Conservation (phyloP, 2,888 invertebrate genomes). For the Fragum fragum region DNA sequence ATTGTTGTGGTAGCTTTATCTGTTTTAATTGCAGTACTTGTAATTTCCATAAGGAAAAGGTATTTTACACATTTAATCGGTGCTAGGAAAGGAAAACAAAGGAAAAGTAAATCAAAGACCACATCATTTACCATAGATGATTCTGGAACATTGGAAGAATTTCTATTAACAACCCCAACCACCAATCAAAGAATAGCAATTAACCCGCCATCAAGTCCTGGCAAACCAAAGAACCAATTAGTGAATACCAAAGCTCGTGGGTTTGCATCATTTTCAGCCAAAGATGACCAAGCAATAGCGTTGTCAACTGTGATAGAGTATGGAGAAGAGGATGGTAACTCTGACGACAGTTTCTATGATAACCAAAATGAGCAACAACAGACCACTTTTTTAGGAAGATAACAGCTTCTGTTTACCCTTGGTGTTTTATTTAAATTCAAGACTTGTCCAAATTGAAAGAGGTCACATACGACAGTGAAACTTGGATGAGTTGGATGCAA, state of each 20-base stretch:
- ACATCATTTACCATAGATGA: background rate
- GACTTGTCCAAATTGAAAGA: too few relatives aligned
- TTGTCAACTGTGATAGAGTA: slow-evolving; percentile 59
- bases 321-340: slow-evolving; percentile 3
- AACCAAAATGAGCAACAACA: slow-evolving; percentile 19
- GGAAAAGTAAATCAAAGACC: background rate
- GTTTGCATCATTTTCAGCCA: slow-evolving; percentile 51
- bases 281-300: slow-evolving; percentile 54
- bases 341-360: slow-evolving; percentile 25
- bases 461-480: too few relatives aligned
- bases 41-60: slow-evolving; percentile 39
- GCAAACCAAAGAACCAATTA: slow-evolving; percentile 47
- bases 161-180: slow-evolving; percentile 22
- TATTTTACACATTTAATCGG: slow-evolving; percentile 48
- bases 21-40: slow-evolving; percentile 28
- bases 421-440: too few relatives aligned
- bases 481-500: too few relatives aligned
- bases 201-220: slow-evolving; percentile 51
- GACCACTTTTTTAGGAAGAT: slow-evolving; percentile 5
- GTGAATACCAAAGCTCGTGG: slow-evolving; percentile 45
- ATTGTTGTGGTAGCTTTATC: slow-evolving; percentile 37
- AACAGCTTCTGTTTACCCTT: too few relatives aligned
- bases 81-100: slow-evolving; percentile 18
- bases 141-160: slow-evolving; percentile 11
- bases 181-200: slow-evolving; percentile 47